Percentiles rank a stretch among this genome's conserved stretches.
phyloP scores from a whole-genome alignment of 2,113 vertebrate genomes.

The Elephas maximus region DNA sequence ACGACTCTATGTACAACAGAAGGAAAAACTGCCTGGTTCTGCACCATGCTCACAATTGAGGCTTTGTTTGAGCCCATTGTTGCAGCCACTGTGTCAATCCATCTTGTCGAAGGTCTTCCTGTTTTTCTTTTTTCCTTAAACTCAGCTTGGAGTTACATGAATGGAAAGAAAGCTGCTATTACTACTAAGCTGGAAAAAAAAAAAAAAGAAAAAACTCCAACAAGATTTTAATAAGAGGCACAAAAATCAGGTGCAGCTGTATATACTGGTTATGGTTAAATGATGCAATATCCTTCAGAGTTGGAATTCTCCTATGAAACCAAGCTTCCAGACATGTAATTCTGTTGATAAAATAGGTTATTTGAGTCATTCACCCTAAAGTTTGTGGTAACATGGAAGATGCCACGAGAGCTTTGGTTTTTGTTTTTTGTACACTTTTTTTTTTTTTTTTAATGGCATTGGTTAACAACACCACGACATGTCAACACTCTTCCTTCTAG shows the following conservation, averaged over 20 bases:
- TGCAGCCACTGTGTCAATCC: too few species aligned
- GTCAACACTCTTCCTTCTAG: too few species aligned
- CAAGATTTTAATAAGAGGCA: not conserved
- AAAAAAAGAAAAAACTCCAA: not conserved
- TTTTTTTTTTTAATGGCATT: too few species aligned
- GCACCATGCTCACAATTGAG: too few species aligned
- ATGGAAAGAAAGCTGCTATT: conserved; percentile 6
- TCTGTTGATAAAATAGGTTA: conserved; percentile 46
- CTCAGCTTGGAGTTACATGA: conserved; percentile 2
- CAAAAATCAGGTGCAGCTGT: not conserved
- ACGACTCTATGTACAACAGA: too few species aligned
- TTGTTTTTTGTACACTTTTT: too few species aligned
- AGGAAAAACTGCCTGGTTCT: too few species aligned
- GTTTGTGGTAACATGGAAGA: conserved; percentile 32
- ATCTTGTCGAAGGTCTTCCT: too few species aligned
- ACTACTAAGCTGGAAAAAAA: not conserved
- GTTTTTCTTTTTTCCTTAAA: not conserved
- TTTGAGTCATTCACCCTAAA: conserved; percentile 6
- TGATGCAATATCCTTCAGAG: not conserved
- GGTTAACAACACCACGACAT: too few species aligned
- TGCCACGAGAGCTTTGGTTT: conserved; percentile 44
- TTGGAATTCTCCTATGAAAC: conserved; percentile 50
- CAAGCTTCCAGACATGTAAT: not conserved
- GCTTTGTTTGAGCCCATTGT: too few species aligned
- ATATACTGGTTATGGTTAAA: conserved; percentile 69